These are phyloP conservation scores for Neodontobutis hainanensis DNA, from an alignment of 2,113 vertebrate species.

Conservation along the genomic window DNA sequence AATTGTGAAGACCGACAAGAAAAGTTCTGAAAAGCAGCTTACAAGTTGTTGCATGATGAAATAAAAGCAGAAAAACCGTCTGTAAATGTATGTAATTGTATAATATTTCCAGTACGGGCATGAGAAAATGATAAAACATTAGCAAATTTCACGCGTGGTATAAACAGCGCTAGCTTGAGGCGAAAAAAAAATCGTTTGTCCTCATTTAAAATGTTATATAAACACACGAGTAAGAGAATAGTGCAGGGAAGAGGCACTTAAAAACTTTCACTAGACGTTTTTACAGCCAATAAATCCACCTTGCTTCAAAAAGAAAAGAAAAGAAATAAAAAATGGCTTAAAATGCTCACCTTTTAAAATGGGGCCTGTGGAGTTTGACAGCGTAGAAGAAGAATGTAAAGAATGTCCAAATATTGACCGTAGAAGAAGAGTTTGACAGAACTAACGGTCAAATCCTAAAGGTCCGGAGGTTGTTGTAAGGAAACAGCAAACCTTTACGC, in stretches of 20 bases:
- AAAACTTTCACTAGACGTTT: background rate
- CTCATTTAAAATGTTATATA: slow-evolving; percentile 34
- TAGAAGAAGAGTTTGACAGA: background rate
- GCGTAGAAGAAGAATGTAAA: background rate
- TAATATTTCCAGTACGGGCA: no score
- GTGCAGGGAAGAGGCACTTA: background rate
- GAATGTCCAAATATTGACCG: background rate
- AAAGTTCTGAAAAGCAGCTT: no score
- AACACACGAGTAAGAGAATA: slow-evolving; percentile 9
- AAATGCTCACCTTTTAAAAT: background rate
- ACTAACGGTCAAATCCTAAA: background rate
- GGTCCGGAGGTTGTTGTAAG: background rate
- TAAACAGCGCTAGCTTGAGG: background rate
- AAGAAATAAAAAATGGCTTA: background rate
- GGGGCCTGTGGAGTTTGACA: background rate
- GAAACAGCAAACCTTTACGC: no score
- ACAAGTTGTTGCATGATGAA: no score
- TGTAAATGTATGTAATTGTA: no score
- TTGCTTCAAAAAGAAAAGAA: no score
- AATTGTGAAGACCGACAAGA: no score
- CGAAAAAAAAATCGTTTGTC: slow-evolving; percentile 26
- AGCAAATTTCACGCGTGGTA: background rate
- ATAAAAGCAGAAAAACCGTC: no score
- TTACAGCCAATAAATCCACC: background rate
- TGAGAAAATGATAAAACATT: background rate